phyloP scores from a whole-genome alignment of 2,113 vertebrate species.

The Cheilinus undulatus region DNA sequence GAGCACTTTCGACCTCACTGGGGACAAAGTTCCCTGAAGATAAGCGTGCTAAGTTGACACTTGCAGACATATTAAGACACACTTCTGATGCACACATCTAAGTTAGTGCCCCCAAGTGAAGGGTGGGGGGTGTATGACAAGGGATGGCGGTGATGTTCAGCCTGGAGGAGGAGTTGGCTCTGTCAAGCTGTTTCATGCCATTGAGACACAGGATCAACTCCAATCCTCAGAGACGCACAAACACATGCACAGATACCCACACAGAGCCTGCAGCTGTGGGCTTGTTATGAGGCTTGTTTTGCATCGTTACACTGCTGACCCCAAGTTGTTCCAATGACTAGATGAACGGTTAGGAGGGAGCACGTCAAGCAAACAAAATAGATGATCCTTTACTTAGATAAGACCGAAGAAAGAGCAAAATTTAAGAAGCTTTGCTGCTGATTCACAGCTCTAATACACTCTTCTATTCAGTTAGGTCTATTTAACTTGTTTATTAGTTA shows the following conservation, averaged over 20 bases:
- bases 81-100: constrained; percentile 16
- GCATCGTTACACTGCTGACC: constrained; percentile 71
- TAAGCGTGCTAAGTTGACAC: constrained; percentile 10
- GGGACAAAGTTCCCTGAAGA: constrained; percentile 20
- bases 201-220: constrained; percentile 52
- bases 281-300: constrained; percentile 45
- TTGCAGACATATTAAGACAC: neutral
- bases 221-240: constrained; percentile 46
- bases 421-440: constrained; percentile 36
- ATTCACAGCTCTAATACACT: constrained; percentile 59
- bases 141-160: constrained; percentile 26
- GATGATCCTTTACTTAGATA: constrained; percentile 30
- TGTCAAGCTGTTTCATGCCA: constrained; percentile 73
- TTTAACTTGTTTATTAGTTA: constrained; percentile 69
- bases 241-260: constrained; percentile 14
- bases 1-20: constrained; percentile 9
- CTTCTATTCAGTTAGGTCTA: constrained; percentile 58
- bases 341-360: constrained; percentile 19
- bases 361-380: constrained; percentile 46
- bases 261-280: constrained; percentile 46
- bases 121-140: constrained; percentile 9
- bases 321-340: constrained; percentile 48
- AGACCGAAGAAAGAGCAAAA: constrained; percentile 30
- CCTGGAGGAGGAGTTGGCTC: constrained; percentile 64
- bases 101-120: neutral